Percentiles rank a stretch among this genome's conserved stretches.
phyloP scores from a whole-genome alignment of 2,888 invertebrate genomes.

The Ormia ochracea region DNA sequence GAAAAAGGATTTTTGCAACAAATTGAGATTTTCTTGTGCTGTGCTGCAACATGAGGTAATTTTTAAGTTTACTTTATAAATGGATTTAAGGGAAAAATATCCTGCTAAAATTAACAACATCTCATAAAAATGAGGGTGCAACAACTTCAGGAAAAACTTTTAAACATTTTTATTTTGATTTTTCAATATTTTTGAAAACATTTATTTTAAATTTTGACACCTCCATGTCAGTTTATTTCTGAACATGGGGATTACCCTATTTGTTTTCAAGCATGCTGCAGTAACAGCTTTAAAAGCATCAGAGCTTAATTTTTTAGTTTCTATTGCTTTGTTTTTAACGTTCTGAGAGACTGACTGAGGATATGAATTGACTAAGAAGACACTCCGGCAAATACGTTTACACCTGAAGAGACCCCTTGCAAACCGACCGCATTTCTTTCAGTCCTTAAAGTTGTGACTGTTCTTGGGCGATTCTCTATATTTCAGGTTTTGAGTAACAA shows the following conservation, averaged over 20 bases:
- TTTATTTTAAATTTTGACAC: background rate
- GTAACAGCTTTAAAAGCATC: background rate
- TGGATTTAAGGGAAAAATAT: background rate
- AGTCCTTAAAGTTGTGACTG: background rate
- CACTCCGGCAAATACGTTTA: conserved; percentile 4
- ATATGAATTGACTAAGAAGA: background rate
- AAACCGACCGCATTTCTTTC: background rate
- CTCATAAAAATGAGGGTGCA: background rate
- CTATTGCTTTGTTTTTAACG: background rate
- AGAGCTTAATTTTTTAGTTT: background rate
- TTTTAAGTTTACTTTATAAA: conserved; percentile 5
- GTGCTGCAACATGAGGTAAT: conserved; percentile 18
- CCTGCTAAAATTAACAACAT: conserved; percentile 25
- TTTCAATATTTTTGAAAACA: background rate
- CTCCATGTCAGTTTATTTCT: background rate
- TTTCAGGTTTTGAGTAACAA: conserved; percentile 24
- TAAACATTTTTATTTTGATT: background rate
- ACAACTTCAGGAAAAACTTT: background rate
- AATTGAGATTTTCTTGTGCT: conserved; percentile 29
- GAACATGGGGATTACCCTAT: background rate
- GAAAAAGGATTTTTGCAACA: conserved; percentile 38
- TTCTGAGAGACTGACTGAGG: background rate
- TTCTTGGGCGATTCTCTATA: background rate
- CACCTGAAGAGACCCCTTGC: background rate
- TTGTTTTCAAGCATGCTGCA: background rate